Evolutionary conservation across 2,113 vertebrate genomes (phyloP), one percentile per base, ranked within the genome.

Genomic region (Capricornis sumatraensis): DNA sequence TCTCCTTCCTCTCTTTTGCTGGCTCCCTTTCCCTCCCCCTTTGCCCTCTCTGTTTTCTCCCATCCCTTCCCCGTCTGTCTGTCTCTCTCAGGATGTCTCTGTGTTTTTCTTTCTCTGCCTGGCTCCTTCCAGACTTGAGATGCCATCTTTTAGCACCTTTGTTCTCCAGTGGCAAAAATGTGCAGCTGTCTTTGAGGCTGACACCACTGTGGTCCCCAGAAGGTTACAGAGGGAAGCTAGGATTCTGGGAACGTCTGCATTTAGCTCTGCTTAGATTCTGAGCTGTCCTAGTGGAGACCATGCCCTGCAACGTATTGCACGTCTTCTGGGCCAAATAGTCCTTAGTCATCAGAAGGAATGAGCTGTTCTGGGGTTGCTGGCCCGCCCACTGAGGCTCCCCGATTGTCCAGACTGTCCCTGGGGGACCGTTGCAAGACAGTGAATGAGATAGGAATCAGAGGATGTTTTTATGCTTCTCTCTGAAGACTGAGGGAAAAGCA

Each of bases 221-320:
- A 40, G 36, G 2, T 1, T 58, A 53, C 43, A 1, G 15, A 95
- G 30, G 11, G 40, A 93, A 27, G 30, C 57, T 15, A 67, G 55
- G 53, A 50, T 95, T 94, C 78, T 28, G 90, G 97, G 97, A 93
- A 58, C 16, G 78, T 57, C 25, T 78, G 43, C 55, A 71, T 76
- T 89, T 92, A 93, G 53, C 60, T 91, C 92, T 97, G 78, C 87
- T 97, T 96, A 21, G 64, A 87, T 89, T 94, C 33, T 64, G 85
- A 93, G 91, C 58, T 52, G 52, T 58, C 93, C 83, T 62, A 94
- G 45, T 62, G 90, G 47, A 28, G 84, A 83, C 87, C 14, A n/a
- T 12, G 28, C 33, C 1, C 90, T 94, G 78, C 89, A 89, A 43
- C 3, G 67, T 28, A 92, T 82, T 81, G 79, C 89, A 89, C 57